phyloP scores from a whole-genome alignment of 2,113 vertebrate genomes.

The Aegypius monachus region DNA sequence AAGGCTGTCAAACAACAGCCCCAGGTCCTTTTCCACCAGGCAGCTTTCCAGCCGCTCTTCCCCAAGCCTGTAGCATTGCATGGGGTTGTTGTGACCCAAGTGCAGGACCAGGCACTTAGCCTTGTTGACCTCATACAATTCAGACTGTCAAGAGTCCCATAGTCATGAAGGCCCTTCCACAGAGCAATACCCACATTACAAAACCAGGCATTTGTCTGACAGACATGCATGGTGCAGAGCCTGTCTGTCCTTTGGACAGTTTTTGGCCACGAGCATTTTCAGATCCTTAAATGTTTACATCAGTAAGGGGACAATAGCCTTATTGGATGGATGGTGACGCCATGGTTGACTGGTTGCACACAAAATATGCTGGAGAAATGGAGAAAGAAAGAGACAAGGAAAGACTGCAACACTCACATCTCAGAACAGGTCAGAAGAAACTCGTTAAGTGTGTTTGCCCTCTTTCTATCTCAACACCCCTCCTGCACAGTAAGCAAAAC shows the following conservation, averaged over 20 bases:
- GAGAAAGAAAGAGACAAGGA: not conserved
- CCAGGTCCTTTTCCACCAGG: not conserved
- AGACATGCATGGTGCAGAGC: not conserved
- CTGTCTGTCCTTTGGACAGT: not conserved
- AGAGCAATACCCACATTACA: not conserved
- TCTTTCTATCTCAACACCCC: not conserved
- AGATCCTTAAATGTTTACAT: not conserved
- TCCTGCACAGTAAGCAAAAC: not conserved
- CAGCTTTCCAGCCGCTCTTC: not conserved
- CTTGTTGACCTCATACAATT: not conserved
- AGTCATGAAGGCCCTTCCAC: not conserved
- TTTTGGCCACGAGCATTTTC: not conserved
- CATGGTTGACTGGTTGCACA: not conserved
- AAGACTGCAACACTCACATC: not conserved
- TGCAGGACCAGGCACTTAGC: not conserved
- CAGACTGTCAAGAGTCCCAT: not conserved
- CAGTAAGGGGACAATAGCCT: not conserved
- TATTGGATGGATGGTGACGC: not conserved
- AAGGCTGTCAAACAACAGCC: not conserved
- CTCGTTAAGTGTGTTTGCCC: not conserved
- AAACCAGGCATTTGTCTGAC: not conserved
- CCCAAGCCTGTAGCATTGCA: not conserved
- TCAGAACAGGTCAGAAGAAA: not conserved
- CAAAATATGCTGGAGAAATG: not conserved
- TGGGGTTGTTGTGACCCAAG: not conserved